phyloP scores from a whole-genome alignment of 1,140 invertebrate genomes.

The Daktulosphaira vitifoliae region DNA sequence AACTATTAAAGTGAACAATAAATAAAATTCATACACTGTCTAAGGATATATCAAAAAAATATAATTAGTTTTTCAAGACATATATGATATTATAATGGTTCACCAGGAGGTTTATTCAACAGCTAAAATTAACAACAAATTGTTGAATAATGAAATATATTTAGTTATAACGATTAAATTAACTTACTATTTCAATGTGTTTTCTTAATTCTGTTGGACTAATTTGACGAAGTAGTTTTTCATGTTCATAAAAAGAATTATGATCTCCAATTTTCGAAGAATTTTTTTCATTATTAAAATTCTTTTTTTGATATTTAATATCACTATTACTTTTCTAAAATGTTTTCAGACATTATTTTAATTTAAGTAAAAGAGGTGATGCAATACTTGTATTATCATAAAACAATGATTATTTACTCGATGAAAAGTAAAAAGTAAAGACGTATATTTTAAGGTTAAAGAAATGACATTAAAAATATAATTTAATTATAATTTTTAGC shows the following conservation, averaged over 20 bases:
- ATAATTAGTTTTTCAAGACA: too few relatives aligned
- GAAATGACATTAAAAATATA: too few relatives aligned
- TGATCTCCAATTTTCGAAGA: slow-evolving; percentile 23
- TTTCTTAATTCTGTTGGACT: slow-evolving; percentile 29
- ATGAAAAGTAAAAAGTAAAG: too few relatives aligned
- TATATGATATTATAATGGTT: slow-evolving; percentile 2
- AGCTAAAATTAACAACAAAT: slow-evolving; percentile 11
- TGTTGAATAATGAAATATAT: not conserved
- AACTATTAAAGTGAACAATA: not conserved
- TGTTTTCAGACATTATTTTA: too few relatives aligned
- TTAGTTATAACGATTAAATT: not conserved
- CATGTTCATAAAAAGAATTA: slow-evolving; percentile 21
- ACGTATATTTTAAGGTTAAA: too few relatives aligned
- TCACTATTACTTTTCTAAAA: slow-evolving; percentile 22
- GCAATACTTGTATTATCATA: too few relatives aligned
- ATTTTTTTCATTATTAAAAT: not conserved
- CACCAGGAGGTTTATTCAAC: slow-evolving; percentile 22
- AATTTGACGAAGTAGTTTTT: slow-evolving; percentile 17
- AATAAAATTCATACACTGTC: not conserved
- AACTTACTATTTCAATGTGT: slow-evolving; percentile 19
- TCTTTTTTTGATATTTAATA: slow-evolving; percentile 7
- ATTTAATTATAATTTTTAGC: too few relatives aligned
- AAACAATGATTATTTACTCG: too few relatives aligned
- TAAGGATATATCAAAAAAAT: not conserved
- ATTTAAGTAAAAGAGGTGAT: too few relatives aligned